Evolutionary conservation across 35 echinoderm and acorn worm species (phyloP), one percentile per base, ranked within the genome.

Genomic region (Anneissia japonica): DNA sequence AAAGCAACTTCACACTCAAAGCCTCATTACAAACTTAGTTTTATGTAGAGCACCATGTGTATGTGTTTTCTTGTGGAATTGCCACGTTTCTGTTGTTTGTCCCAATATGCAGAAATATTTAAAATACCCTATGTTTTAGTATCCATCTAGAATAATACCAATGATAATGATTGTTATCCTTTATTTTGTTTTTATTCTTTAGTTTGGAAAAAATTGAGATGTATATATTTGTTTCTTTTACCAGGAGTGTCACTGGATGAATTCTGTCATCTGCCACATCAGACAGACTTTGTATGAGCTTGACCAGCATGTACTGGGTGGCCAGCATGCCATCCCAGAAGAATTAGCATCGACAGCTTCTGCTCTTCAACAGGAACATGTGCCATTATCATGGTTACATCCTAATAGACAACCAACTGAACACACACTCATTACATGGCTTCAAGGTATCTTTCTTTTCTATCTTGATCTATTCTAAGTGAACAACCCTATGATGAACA

Each of bases 231-330:
- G 30, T 82, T 51, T 77, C 35, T 64, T 46, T 72, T 56, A 39
- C 30, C 74, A 99, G 96, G 96, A 99, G 36, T 99, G 96, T 87
- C 96, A 99, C 56, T 99, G 96, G 96, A 83, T 91, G 30, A 99
- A 99, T 84, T 93, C 92, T 9, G 34, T 99, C 0, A 79, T 94
- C 73, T 99, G 92, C 55, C 96, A 94, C 64, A 89, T 99, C 21
- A 86, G 92, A 79, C 91, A 94, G 75, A 86, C 82, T 0, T 43
- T 99, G 0, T 84, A 99, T 90, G 80, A 89, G 31, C 74, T 99
- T 16, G 89, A 94, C 80, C 32, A 77, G 21, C 73, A 85, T 77
- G 37, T 94, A 35, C 81, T 99, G 34, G 92, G 92, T 35, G 96
- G 96, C 26, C 74, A 94, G 86, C 80, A 93, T 74, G 89, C 92